Percentiles rank a stretch among this genome's conserved stretches.
Evolutionary conservation across 1,140 invertebrate genomes (phyloP).

Genomic region (Bombus superbus): DNA sequence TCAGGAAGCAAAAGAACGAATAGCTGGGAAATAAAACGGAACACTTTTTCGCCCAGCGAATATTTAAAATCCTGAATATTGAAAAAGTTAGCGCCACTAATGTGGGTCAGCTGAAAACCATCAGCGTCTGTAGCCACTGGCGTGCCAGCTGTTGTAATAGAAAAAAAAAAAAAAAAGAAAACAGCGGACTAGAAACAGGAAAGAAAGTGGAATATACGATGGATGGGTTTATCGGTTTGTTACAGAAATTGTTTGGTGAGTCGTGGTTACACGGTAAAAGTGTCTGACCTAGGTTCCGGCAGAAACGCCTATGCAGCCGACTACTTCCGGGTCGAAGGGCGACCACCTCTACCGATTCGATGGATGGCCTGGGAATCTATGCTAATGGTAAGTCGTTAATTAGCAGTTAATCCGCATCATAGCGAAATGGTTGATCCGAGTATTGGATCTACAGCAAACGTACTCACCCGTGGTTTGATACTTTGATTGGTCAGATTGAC

Average conservation of each 20-base stretch:
- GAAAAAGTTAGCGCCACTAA: slow-evolving; percentile 22
- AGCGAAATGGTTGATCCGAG: too few relatives aligned
- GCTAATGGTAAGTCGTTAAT: slow-evolving; percentile 84
- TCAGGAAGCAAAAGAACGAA: slow-evolving; percentile 4
- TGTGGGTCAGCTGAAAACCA: slow-evolving; percentile 15
- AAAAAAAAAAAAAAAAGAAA: background rate
- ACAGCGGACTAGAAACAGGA: background rate
- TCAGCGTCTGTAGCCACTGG: background rate
- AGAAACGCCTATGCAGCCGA: slow-evolving; percentile 87
- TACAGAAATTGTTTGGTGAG: slow-evolving; percentile 93
- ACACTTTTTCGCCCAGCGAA: background rate
- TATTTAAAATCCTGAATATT: slow-evolving; percentile 10
- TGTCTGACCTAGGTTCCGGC: slow-evolving; percentile 90
- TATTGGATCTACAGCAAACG: background rate
- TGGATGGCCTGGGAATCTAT: slow-evolving; percentile 90
- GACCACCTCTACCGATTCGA: slow-evolving; percentile 85
- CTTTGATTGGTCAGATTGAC: background rate
- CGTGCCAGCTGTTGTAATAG: background rate
- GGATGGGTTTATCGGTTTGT: slow-evolving; percentile 40
- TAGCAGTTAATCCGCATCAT: background rate
- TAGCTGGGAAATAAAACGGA: background rate
- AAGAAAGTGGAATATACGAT: background rate
- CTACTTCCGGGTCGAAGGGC: slow-evolving; percentile 87
- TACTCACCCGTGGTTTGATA: background rate
- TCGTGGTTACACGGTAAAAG: slow-evolving; percentile 90